Conservation (phyloP, 2,113 vertebrate genomes). For the Apeltes quadracus region DNA sequence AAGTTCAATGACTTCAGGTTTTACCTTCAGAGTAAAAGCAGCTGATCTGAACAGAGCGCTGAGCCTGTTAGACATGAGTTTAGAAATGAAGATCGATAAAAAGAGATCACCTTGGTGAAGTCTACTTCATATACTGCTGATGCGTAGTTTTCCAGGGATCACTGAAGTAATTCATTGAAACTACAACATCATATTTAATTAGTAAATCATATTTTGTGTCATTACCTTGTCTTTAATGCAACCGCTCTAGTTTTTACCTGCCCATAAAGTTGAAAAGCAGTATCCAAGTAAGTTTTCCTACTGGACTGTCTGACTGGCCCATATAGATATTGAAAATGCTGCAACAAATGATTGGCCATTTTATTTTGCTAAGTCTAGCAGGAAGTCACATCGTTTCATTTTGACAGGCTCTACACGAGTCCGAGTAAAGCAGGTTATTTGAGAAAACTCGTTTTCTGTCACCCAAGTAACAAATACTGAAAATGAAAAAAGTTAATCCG, state of each 20-base stretch:
- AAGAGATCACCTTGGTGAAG: neutral
- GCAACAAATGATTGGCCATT: neutral
- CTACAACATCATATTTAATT: neutral
- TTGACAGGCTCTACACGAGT: neutral
- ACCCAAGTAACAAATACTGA: neutral
- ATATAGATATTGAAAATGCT: neutral
- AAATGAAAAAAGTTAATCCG: fast-evolving
- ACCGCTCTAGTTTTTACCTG: neutral
- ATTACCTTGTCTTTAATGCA: neutral
- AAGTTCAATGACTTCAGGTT: neutral
- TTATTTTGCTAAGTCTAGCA: conserved; percentile 36
- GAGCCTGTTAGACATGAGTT: neutral
- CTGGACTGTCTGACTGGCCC: neutral
- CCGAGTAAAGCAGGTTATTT: neutral
- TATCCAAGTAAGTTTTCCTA: neutral
- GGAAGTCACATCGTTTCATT: neutral
- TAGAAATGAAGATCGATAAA: neutral
- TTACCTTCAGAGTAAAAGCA: conserved; percentile 48
- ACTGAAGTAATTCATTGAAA: neutral
- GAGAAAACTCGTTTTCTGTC: neutral
- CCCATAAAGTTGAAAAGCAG: neutral
- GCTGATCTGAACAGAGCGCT: neutral
- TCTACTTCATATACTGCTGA: too few relatives aligned
- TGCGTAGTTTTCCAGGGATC: neutral
- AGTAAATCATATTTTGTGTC: neutral